A percentile compares a stretch with the other conserved stretches of the same genome.
Evolutionary conservation across 92 coral and sea anemone genomes (phyloP).

Genomic region (Montipora capitata): DNA sequence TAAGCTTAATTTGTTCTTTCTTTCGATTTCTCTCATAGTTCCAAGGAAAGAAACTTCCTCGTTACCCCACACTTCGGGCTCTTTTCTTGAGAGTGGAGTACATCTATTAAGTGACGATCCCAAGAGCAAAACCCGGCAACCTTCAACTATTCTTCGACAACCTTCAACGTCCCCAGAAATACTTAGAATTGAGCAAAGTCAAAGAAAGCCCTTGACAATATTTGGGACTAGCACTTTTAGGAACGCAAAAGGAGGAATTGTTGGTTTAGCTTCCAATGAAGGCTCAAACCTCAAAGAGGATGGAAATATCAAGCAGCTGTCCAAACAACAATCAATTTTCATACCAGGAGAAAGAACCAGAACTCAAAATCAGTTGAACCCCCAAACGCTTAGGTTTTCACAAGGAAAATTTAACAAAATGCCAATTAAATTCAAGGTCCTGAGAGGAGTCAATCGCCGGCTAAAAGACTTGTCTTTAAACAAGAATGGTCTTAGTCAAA

Average conservation of each 20-base stretch:
- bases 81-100: neutral
- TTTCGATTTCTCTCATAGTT: neutral
- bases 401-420: neutral
- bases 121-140: neutral
- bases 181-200: neutral
- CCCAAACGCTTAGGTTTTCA: neutral
- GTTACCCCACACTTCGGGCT: neutral
- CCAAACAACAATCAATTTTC: neutral
- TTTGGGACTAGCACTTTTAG: neutral
- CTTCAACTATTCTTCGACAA: neutral
- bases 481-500: neutral
- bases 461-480: neutral
- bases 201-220: slow-evolving; percentile 1
- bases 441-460: neutral
- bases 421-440: neutral
- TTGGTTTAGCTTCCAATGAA: neutral
- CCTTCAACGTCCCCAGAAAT: neutral
- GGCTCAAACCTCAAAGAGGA: neutral
- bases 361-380: neutral
- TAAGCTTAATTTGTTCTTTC: neutral
- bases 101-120: neutral
- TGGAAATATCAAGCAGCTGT: neutral
- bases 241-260: neutral
- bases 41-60: neutral
- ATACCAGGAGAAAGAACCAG: neutral